Evolutionary conservation across 2,797 vertebrate species (phyloP).

Genomic region (Myiotriccus ornatus): DNA sequence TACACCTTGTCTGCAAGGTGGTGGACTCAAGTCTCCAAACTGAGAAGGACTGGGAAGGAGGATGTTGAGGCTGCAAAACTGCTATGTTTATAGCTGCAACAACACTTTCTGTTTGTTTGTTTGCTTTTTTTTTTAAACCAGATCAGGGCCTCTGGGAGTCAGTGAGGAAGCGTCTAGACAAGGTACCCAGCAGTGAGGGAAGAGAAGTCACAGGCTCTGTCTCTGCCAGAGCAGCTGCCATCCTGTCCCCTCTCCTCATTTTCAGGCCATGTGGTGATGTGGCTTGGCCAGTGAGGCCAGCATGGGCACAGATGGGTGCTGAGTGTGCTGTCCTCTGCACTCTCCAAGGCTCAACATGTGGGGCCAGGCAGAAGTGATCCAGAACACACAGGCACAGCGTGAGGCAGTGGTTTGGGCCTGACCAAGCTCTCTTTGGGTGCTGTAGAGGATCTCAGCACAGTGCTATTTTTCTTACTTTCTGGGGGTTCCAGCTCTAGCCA

Average conservation of each 20-base stretch:
- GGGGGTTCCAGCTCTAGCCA: not conserved
- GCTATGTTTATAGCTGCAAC: not conserved
- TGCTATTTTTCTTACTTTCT: not conserved
- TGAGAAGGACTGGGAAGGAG: not conserved
- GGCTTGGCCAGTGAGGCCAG: not conserved
- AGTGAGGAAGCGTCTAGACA: not conserved
- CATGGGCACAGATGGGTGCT: rapidly evolving
- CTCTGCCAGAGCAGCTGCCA: not conserved
- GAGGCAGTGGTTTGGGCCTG: not conserved
- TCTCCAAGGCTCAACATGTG: not conserved
- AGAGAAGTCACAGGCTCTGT: not conserved
- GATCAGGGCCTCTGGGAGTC: not conserved
- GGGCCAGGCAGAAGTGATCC: not conserved
- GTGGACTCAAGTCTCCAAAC: not conserved
- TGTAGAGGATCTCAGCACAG: not conserved
- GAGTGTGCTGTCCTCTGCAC: not conserved
- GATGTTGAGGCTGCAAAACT: not conserved
- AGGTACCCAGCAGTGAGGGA: rapidly evolving
- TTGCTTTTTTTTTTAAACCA: not conserved
- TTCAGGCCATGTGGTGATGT: not conserved
- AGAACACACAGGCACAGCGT: rapidly evolving
- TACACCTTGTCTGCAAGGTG: not conserved
- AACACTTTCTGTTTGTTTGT: not conserved
- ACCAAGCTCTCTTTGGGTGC: not conserved
- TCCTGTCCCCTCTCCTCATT: not conserved